Evolutionary conservation across 2,888 invertebrate species (phyloP), one percentile per base, ranked within the genome.

Genomic region (Deilephila porcellus): DNA sequence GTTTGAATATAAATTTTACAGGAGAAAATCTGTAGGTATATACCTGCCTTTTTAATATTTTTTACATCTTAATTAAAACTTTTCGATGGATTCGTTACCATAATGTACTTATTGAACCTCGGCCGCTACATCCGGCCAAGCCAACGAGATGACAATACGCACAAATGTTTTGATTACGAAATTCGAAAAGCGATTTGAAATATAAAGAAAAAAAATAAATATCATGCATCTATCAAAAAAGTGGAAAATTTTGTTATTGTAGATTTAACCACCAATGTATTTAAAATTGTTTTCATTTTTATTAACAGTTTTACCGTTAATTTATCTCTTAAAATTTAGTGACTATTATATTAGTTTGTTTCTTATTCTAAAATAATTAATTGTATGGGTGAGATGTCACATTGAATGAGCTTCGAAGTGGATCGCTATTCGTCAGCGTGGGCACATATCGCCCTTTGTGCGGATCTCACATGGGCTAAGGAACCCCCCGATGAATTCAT

Each of bases 321-420:
- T 90, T 90, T 89, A 86, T 91, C 88, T 88, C 88, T 90, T 91
- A 85, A 89, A 90, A 90, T 90, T 90, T 93, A 91, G 92, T 91
- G 89, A 89, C 83, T 90, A 90, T 90, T 91, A 86, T 91, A 90
- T 90, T 92, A 90, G 86, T 90, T 90, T 83, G 82, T 91, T 90
- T 90, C 85, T 89, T 90, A 90, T 84, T 87, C 82, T 91, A 90
- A 90, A 86, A 88, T 89, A 90, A 89, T 90, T 93, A 90, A 88
- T 90, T 90, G 85, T 90, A 88, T 89, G 91, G 82, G 86, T 90
- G 91, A 88, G 85, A 93, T 94, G 94, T 90, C 90, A 91, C 94
- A 93, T 94, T 94, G 94, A 94, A 94, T 94, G 94, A 94, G 86
- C 93, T 93, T 93, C 93, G 93, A 93, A 83, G 93, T 91, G 92